Evolutionary conservation across 2,113 vertebrate species (phyloP).

Genomic region (Tetrax tetrax): DNA sequence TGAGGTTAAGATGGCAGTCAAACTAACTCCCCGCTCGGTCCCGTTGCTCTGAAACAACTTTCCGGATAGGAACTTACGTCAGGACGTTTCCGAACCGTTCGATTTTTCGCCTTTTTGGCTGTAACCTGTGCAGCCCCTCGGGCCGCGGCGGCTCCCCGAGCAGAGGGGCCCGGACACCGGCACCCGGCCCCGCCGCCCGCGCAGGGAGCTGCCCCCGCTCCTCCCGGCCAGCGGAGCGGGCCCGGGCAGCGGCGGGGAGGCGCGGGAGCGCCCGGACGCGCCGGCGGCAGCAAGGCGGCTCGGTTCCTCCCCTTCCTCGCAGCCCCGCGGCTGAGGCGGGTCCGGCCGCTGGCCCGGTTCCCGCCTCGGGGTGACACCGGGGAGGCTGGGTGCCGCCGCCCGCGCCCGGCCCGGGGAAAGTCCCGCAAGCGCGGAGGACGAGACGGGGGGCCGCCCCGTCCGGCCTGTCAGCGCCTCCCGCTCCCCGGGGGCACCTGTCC

Average conservation of each 20-base stretch:
- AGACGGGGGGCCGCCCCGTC: not conserved
- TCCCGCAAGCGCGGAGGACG: not conserved
- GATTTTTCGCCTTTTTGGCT: too few relatives aligned
- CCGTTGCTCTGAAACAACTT: fast-evolving
- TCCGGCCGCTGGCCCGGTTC: too few relatives aligned
- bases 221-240: not conserved
- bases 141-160: not conserved
- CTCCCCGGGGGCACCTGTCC: not conserved
- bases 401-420: not conserved
- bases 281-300: not conserved
- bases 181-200: not conserved
- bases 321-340: not conserved
- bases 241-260: not conserved
- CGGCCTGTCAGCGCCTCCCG: not conserved
- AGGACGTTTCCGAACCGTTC: fast-evolving
- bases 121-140: not conserved
- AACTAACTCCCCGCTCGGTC: fast-evolving
- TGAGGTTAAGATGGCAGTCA: not conserved
- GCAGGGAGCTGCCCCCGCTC: not conserved
- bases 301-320: not conserved
- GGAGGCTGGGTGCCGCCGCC: not conserved
- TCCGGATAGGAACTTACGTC: not conserved
- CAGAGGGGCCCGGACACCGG: not conserved
- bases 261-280: not conserved
- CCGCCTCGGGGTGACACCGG: not conserved